Evolutionary conservation across 2,888 invertebrate species (phyloP), one percentile per base, ranked within the genome.

Genomic region (Pheosia tremula): DNA sequence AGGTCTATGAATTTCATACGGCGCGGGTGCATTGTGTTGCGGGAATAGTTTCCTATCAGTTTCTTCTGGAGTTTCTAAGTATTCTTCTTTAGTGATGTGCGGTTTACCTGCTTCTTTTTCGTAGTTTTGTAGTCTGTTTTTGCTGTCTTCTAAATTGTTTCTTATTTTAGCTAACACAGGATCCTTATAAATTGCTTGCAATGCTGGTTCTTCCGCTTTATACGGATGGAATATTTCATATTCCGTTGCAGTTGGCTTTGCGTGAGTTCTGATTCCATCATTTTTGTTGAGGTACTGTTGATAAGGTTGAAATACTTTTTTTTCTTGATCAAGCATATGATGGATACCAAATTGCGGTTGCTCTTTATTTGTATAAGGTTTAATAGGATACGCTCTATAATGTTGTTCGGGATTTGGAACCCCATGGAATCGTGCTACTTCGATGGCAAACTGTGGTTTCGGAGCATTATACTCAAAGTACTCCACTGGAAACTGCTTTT

Each of bases 201-300:
- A 77, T 5, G 85, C 86, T 13, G 88, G 89, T 66, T 86, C 86
- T 71, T 93, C 93, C 0, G 83, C 84, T 77, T 90, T 82, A 56
- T 94, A 94, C 0, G 94, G 93, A 72, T 94, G 93, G 59, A 85
- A 93, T 5, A 91, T 80, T 79, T 93, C 90, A 75, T 90, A 93
- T 56, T 84, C 85, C 4, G 82, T 82, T 3, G 84, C 76, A 6
- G 75, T 77, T 4, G 93, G 92, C 43, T 76, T 75, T 0, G 80
- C 82, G 49, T 81, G 74, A 36, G 68, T 63, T 4, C 62, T 65
- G 9, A 62, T 59, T 49, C 77, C 74, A 58, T 81, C 77, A 66
- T 82, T 79, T 52, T 80, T 76, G 36, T 85, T 76, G 3, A 84
- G 76, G 62, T 82, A 90, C 39, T 82, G 71, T 78, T 90, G 90